Base-by-base conservation (phyloP, 2,888 invertebrate species). In the Hydrotaea cyrtoneurina region DNA sequence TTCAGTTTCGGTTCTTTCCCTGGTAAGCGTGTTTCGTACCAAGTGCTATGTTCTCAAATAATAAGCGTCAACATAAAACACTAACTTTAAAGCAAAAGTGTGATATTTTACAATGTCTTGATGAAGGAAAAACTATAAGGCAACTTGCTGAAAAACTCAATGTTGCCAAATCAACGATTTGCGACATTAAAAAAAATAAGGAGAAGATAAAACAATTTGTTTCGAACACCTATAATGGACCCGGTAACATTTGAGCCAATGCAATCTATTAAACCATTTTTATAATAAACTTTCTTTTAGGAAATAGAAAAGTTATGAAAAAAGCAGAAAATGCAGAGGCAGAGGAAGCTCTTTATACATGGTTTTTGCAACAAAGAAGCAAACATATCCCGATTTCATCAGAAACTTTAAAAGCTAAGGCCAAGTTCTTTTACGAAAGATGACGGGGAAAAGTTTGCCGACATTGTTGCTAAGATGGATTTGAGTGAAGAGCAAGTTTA, bases 271-370 rank as follows among this genome's bases (percentile, higher is more conserved):
- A n/a, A n/a, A n/a, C n/a, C n/a, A n/a, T n/a, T n/a, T n/a, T n/a
- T n/a, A n/a, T n/a, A n/a, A n/a, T n/a, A n/a, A n/a, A n/a, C n/a
- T n/a, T n/a, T n/a, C n/a, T n/a, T n/a, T n/a, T n/a, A n/a, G n/a
- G n/a, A n/a, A n/a, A n/a, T n/a, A n/a, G n/a, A n/a, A n/a, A n/a
- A n/a, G n/a, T n/a, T n/a, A n/a, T n/a, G n/a, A n/a, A n/a, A n/a
- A n/a, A n/a, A n/a, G n/a, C n/a, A n/a, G n/a, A n/a, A 78, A 53
- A 86, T 62, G 81, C 83, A 50, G 83, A 82, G 1, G 55, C 87
- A 80, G 86, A 87, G 62, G 86, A 86, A 79, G 81, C 86, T n/a
- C 78, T 87, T 72, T 83, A 83, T 74, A 81, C 86, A 77, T 87
- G 85, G 86, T 86, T 86, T 80, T 73, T 85, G 53, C 84, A 83